A percentile compares a stretch with the other conserved stretches of the same genome.
phyloP scores from a whole-genome alignment of 1,140 invertebrate genomes.

The Lucilia cuprina region DNA sequence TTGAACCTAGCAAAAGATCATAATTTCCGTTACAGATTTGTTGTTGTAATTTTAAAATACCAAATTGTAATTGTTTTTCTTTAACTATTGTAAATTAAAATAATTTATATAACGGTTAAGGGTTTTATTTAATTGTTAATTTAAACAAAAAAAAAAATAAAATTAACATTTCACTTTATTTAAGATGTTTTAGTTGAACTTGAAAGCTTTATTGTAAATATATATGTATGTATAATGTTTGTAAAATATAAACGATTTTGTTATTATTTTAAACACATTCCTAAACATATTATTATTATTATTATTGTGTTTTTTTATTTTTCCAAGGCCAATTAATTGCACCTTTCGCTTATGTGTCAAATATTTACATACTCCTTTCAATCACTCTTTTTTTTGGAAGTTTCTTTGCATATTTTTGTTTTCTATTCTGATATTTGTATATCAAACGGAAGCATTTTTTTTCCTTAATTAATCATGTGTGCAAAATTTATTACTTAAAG shows the following conservation, averaged over 20 bases:
- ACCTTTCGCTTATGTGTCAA: conserved; percentile 11
- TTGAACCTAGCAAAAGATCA: too few relatives aligned
- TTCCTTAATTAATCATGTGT: conserved; percentile 25
- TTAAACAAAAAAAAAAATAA: not conserved
- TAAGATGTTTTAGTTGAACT: conserved; percentile 14
- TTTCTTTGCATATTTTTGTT: not conserved
- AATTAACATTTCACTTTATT: conserved; percentile 7
- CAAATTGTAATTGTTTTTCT: too few relatives aligned
- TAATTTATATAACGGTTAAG: too few relatives aligned
- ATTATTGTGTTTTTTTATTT: too few relatives aligned
- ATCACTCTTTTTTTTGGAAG: not conserved
- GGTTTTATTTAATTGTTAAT: too few relatives aligned
- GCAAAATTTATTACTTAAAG: not conserved
- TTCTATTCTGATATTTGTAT: not conserved
- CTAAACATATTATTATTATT: not conserved
- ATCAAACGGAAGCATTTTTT: conserved; percentile 29
- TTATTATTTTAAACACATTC: not conserved
- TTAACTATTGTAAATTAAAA: too few relatives aligned
- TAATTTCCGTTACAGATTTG: too few relatives aligned
- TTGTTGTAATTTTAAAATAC: too few relatives aligned
- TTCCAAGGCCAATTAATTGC: not conserved
- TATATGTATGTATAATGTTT: not conserved
- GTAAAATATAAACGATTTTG: not conserved
- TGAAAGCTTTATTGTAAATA: conserved; percentile 15
- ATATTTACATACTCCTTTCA: not conserved